A percentile compares a stretch with the other conserved stretches of the same genome.
phyloP scores from a whole-genome alignment of 2,888 invertebrate species.

The Invenusta paracnida region DNA sequence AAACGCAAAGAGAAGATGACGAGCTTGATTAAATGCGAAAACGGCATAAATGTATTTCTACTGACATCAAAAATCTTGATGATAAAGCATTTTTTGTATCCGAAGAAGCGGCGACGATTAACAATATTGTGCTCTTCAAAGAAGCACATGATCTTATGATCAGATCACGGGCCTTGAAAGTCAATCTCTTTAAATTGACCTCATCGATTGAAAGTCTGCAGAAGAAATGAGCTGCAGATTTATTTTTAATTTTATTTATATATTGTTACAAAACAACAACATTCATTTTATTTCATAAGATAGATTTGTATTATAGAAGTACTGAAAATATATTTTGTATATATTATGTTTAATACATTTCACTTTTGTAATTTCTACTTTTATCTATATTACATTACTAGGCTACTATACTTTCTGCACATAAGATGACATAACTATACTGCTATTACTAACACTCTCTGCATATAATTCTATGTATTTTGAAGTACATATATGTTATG shows the following conservation, averaged over 20 bases:
- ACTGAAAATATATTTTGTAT: too few species aligned
- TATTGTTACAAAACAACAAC: conserved; percentile 13
- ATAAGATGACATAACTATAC: too few species aligned
- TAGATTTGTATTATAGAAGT: not conserved
- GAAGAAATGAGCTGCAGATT: not conserved
- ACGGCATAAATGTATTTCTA: not conserved
- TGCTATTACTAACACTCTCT: too few species aligned
- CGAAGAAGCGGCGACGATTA: not conserved
- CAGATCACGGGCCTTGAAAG: not conserved
- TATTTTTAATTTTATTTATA: not conserved
- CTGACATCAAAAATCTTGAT: conserved; percentile 19
- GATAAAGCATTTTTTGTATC: not conserved
- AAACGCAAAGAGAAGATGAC: conserved; percentile 4
- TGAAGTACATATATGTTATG: too few species aligned
- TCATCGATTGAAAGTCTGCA: conserved; percentile 13
- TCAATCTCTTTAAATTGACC: not conserved
- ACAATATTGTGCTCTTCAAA: conserved; percentile 15
- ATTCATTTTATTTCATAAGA: conserved; percentile 2
- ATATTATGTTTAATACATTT: too few species aligned
- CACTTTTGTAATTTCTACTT: too few species aligned
- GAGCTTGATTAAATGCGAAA: conserved; percentile 11
- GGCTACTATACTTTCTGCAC: too few species aligned
- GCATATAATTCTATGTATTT: too few species aligned
- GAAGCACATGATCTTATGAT: not conserved
- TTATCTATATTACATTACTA: too few species aligned